Conservation (phyloP, 2,113 vertebrate genomes). For the Panurus biarmicus region DNA sequence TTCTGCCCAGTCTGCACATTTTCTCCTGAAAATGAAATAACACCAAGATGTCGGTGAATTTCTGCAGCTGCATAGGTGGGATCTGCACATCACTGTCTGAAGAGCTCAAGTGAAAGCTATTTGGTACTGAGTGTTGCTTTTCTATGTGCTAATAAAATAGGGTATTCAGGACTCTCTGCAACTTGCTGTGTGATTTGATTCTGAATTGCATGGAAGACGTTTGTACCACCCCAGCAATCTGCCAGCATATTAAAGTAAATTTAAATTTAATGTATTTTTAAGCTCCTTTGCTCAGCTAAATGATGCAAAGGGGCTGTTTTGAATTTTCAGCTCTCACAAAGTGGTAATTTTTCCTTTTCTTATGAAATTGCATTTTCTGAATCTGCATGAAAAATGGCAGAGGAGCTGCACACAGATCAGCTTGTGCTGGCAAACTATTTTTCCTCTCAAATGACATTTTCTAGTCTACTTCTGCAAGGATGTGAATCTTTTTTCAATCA, state of each 20-base stretch:
- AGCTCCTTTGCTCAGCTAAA: neutral
- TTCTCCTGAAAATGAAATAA: neutral
- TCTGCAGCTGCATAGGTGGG: neutral
- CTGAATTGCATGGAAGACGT: neutral
- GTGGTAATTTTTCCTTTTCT: slow-evolving; percentile 17
- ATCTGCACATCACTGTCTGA: neutral
- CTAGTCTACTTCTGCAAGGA: neutral
- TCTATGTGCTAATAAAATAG: neutral
- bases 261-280: slow-evolving; percentile 26
- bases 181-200: neutral
- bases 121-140: neutral
- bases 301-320: neutral
- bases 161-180: neutral
- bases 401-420: neutral
- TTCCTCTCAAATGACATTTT: slow-evolving; percentile 29
- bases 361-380: slow-evolving; percentile 10
- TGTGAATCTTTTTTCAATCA: slow-evolving; percentile 46
- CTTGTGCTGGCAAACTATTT: slow-evolving; percentile 12
- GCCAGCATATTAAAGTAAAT: neutral
- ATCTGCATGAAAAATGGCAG: slow-evolving; percentile 43
- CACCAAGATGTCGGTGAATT: neutral
- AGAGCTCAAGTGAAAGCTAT: neutral
- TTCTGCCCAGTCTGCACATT: neutral
- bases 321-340: neutral
- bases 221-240: neutral